A percentile compares a stretch with the other conserved stretches of the same genome.
Evolutionary conservation across 2,888 invertebrate genomes (phyloP).

Genomic region (Athripsodes cinereus): DNA sequence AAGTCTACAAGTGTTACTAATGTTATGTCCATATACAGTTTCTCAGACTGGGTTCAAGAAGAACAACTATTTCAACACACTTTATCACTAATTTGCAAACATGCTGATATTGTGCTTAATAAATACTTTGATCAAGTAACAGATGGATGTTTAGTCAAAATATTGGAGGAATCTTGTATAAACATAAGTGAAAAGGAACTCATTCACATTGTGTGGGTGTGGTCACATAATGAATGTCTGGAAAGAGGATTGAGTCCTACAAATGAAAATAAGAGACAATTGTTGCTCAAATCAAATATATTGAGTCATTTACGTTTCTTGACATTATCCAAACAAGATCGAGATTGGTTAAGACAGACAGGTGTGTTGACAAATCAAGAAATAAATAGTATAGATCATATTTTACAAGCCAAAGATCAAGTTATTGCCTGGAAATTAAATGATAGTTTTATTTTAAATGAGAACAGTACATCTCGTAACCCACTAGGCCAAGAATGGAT

Average conservation of each 20-base stretch:
- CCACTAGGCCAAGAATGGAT: slow-evolving; percentile 39
- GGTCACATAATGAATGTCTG: slow-evolving; percentile 50
- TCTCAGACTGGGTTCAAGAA: slow-evolving; percentile 54
- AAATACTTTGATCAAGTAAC: slow-evolving; percentile 47
- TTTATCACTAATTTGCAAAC: slow-evolving; percentile 50
- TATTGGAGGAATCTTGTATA: slow-evolving; percentile 46
- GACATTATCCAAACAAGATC: slow-evolving; percentile 37
- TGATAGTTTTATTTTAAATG: slow-evolving; percentile 19
- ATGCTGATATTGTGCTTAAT: slow-evolving; percentile 49
- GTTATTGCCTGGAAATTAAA: slow-evolving; percentile 24
- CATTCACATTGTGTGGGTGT: slow-evolving; percentile 48
- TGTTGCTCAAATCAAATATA: slow-evolving; percentile 41
- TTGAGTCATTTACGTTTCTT: slow-evolving; percentile 45
- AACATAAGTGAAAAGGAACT: slow-evolving; percentile 50
- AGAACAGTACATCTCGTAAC: slow-evolving; percentile 31
- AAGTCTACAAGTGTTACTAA: slow-evolving; percentile 52
- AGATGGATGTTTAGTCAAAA: slow-evolving; percentile 42
- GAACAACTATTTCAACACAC: slow-evolving; percentile 47
- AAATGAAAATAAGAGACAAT: slow-evolving; percentile 41
- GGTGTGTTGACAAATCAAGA: slow-evolving; percentile 40
- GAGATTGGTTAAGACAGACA: slow-evolving; percentile 37
- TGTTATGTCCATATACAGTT: slow-evolving; percentile 54
- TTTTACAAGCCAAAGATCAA: slow-evolving; percentile 14
- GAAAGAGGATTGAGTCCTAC: slow-evolving; percentile 38
- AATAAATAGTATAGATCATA: slow-evolving; percentile 17